These are phyloP conservation scores for Brachionus plicatilis DNA, from an alignment of 1,140 invertebrate species.

Conservation along the genomic window DNA sequence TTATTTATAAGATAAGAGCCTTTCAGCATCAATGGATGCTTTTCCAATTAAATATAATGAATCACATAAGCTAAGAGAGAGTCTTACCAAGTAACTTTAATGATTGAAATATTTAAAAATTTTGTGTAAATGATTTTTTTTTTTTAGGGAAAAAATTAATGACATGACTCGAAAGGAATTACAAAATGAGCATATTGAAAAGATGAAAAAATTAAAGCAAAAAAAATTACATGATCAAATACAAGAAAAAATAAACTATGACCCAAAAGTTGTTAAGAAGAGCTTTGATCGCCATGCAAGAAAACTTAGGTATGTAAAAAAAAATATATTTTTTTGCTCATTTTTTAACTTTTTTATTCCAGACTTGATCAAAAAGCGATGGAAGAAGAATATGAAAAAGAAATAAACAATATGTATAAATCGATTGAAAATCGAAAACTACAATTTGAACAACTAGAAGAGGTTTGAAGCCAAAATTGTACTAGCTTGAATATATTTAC, in stretches of 20 bases:
- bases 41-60: slow-evolving; percentile 36
- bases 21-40: slow-evolving; percentile 25
- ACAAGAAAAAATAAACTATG: slow-evolving; percentile 31
- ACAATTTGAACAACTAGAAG: slow-evolving; percentile 36
- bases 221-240: slow-evolving; percentile 38
- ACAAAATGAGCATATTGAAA: slow-evolving; percentile 37
- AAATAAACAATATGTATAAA: slow-evolving; percentile 2
- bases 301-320: not conserved
- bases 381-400: slow-evolving; percentile 39
- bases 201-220: slow-evolving; percentile 32
- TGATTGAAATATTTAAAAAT: no score
- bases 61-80: slow-evolving; percentile 23
- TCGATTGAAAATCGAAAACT: slow-evolving; percentile 1
- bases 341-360: not conserved
- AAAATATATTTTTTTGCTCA: not conserved
- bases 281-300: slow-evolving; percentile 14
- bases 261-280: slow-evolving; percentile 18
- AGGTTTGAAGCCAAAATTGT: not conserved
- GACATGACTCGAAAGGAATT: slow-evolving; percentile 6
- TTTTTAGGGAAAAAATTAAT: not conserved
- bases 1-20: slow-evolving; percentile 16
- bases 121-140: not conserved
- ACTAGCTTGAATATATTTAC: not conserved
- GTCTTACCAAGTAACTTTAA: not conserved
- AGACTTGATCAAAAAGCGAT: slow-evolving; percentile 14